Evolutionary conservation across 2,113 vertebrate genomes (phyloP).

Genomic region (Aythya baeri): DNA sequence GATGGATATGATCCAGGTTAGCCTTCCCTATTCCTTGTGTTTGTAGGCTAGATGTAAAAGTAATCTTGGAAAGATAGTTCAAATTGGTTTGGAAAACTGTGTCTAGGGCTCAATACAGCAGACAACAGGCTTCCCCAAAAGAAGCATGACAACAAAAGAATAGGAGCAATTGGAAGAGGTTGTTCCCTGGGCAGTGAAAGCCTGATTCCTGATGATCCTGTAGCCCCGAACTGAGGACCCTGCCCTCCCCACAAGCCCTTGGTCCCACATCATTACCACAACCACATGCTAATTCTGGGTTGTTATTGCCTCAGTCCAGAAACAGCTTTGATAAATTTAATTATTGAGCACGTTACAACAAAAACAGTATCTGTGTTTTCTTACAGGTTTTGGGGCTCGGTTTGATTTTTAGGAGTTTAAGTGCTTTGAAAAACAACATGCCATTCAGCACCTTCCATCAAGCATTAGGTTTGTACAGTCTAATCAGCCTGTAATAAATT

Average conservation of each 20-base stretch:
- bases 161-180: not conserved
- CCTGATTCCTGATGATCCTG: not conserved
- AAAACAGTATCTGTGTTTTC: conserved; percentile 33
- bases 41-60: conserved; percentile 6
- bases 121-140: not conserved
- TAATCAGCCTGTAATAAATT: conserved; percentile 7
- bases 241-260: not conserved
- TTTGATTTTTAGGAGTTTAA: conserved; percentile 24
- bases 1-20: conserved; percentile 19
- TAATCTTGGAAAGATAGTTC: not conserved
- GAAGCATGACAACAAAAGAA: not conserved
- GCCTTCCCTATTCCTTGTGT: not conserved
- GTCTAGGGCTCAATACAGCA: not conserved
- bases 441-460: not conserved
- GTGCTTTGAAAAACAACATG: conserved; percentile 20
- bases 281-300: not conserved
- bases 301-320: not conserved
- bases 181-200: not conserved
- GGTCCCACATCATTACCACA: not conserved
- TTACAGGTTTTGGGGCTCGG: conserved; percentile 5
- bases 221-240: not conserved
- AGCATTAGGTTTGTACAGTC: not conserved
- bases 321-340: not conserved
- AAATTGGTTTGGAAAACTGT: not conserved
- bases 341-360: not conserved